Conservation (phyloP, 2,113 vertebrate species). For the Geococcyx californianus region DNA sequence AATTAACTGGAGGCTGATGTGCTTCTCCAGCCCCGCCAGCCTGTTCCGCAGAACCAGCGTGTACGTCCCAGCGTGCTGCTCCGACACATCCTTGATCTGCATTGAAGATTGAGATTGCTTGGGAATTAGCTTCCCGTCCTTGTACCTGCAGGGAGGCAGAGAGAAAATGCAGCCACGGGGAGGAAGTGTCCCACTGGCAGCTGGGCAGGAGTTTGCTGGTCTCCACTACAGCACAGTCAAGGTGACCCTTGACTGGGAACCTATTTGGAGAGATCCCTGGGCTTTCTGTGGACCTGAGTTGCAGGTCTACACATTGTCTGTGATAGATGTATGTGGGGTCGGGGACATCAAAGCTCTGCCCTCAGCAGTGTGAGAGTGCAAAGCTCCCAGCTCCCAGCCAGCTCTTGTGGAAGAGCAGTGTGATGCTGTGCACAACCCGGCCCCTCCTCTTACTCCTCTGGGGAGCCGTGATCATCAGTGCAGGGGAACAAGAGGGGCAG, state of each 20-base stretch:
- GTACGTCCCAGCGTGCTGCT: conserved; percentile 87
- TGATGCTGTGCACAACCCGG: accelerated
- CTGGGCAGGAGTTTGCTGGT: background rate
- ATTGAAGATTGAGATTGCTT: conserved; percentile 85
- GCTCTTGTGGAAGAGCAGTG: background rate
- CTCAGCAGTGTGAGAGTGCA: background rate
- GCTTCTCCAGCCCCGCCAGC: conserved; percentile 79
- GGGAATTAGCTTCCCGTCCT: conserved; percentile 85
- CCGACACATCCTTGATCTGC: conserved; percentile 90
- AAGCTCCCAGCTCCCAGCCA: background rate
- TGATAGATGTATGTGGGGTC: background rate
- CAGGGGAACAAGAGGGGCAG: background rate
- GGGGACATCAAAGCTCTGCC: background rate
- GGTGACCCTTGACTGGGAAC: background rate
- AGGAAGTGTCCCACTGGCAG: conserved; percentile 38
- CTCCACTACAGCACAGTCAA: background rate
- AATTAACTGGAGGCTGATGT: conserved; percentile 85
- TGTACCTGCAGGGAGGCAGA: conserved; percentile 82
- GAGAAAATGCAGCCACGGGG: conserved; percentile 50
- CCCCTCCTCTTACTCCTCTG: background rate
- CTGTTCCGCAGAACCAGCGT: conserved; percentile 84
- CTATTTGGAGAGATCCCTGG: background rate
- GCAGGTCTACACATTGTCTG: background rate
- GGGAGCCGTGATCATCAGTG: background rate
- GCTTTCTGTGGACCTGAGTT: background rate